Percentiles rank a stretch among this genome's conserved stretches.
Conservation (phyloP, 1,140 invertebrate genomes). For the Pentalonia nigronervosa region DNA sequence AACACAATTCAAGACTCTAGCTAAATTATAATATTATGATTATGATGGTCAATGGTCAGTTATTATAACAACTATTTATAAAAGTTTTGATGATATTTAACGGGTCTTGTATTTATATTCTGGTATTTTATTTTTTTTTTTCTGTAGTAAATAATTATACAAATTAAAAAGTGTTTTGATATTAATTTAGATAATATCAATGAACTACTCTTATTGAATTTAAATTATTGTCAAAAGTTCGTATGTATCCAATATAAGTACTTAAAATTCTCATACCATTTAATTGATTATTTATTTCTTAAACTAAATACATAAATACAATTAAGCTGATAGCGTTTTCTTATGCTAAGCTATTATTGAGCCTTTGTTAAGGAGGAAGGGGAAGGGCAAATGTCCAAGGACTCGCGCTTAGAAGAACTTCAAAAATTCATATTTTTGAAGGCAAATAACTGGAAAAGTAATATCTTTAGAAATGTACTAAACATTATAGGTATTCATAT, state of each 20-base stretch:
- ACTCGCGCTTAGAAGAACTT: not conserved
- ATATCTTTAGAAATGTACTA: not conserved
- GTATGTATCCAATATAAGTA: not conserved
- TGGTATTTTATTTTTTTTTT: not conserved
- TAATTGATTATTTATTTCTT: not conserved
- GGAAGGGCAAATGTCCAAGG: not conserved
- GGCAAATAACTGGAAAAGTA: not conserved
- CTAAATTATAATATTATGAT: not conserved
- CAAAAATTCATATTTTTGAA: not conserved
- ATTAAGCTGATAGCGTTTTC: not conserved
- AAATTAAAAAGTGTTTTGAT: not conserved
- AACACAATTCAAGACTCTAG: not conserved
- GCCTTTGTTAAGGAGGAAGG: rapidly evolving
- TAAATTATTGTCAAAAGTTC: not conserved
- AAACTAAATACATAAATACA: not conserved
- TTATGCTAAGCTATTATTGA: not conserved
- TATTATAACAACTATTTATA: not conserved
- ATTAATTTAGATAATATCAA: not conserved
- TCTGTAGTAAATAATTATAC: not conserved
- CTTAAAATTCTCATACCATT: not conserved
- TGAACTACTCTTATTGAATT: not conserved
- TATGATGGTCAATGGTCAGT: not conserved
- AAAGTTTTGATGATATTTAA: not conserved
- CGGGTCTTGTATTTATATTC: not conserved
- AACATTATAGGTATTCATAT: not conserved